A percentile compares a stretch with the other conserved stretches of the same genome.
These are phyloP conservation scores for Zoanthus sansibaricus DNA, from an alignment of 92 coral and sea anemone species.

Conservation along the genomic window DNA sequence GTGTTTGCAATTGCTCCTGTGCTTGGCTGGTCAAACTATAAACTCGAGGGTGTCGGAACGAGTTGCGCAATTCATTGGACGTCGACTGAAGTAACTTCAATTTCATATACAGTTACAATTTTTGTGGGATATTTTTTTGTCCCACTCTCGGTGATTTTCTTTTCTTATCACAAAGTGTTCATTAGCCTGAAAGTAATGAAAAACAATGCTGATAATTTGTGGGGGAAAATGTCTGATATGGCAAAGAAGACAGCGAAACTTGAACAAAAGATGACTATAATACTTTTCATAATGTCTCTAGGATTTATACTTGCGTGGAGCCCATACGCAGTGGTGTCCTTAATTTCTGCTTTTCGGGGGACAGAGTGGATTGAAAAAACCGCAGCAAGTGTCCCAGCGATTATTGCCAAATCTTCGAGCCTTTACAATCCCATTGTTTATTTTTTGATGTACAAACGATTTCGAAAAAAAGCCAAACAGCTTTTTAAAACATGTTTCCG, in stretches of 20 bases:
- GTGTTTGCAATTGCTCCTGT: slow-evolving; percentile 66
- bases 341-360: slow-evolving; percentile 30
- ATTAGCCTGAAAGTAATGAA: slow-evolving; percentile 53
- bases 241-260: slow-evolving; percentile 65
- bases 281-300: slow-evolving; percentile 59
- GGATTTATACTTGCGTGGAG: slow-evolving; percentile 90
- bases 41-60: slow-evolving; percentile 68
- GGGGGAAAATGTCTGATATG: slow-evolving; percentile 63
- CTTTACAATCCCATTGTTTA: slow-evolving; percentile 81
- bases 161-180: slow-evolving; percentile 58
- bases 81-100: slow-evolving; percentile 25
- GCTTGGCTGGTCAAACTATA: slow-evolving; percentile 83
- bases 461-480: slow-evolving; percentile 41
- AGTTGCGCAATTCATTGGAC: slow-evolving; percentile 81
- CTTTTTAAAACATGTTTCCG: background rate
- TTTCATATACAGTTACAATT: slow-evolving; percentile 56
- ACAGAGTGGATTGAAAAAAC: slow-evolving; percentile 8
- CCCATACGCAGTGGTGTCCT: slow-evolving; percentile 83
- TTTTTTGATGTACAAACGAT: slow-evolving; percentile 72
- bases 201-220: slow-evolving; percentile 52
- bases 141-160: slow-evolving; percentile 59
- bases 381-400: slow-evolving; percentile 65
- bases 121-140: slow-evolving; percentile 71
- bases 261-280: slow-evolving; percentile 44
- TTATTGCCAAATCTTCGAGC: slow-evolving; percentile 74